Conservation (phyloP, 2,113 vertebrate genomes). For the Phyllopteryx taeniolatus region DNA sequence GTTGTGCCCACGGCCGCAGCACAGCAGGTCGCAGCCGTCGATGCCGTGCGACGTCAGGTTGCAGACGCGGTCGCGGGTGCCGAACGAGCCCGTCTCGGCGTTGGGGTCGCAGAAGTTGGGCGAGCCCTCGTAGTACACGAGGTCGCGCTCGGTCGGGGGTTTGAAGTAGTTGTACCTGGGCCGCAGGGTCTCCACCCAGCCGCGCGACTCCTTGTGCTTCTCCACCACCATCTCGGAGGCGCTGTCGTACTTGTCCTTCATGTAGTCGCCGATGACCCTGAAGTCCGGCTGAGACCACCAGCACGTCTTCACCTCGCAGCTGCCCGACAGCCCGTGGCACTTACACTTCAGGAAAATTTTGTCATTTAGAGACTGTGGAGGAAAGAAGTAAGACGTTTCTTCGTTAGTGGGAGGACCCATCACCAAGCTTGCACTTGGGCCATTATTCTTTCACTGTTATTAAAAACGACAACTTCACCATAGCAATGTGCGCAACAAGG, state of each 20-base stretch:
- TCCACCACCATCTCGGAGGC: conserved; percentile 98
- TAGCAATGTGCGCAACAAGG: neutral
- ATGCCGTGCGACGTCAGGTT: conserved; percentile 97
- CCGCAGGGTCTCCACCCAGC: conserved; percentile 95
- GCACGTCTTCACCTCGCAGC: conserved; percentile 98
- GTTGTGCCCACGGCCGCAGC: conserved; percentile 95
- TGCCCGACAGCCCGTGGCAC: conserved; percentile 94
- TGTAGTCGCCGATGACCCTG: conserved; percentile 90
- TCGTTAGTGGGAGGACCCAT: neutral
- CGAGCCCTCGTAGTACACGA: conserved; percentile 96
- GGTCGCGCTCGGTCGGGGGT: conserved; percentile 89
- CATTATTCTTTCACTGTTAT: no score
- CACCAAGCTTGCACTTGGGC: no score
- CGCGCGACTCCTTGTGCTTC: conserved; percentile 92
- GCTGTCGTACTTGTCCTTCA: conserved; percentile 98
- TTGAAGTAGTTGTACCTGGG: conserved; percentile 98
- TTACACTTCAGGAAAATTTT: conserved; percentile 98
- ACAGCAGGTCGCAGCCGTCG: conserved; percentile 94
- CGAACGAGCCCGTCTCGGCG: conserved; percentile 94
- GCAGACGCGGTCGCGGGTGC: conserved; percentile 90
- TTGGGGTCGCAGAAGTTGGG: conserved; percentile 98
- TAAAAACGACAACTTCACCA: neutral
- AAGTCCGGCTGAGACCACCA: conserved; percentile 99
- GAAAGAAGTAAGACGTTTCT: neutral
- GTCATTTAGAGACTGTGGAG: conserved; percentile 86